These are phyloP conservation scores for Itoplectis maculator DNA, from an alignment of 2,888 invertebrate species.

Conservation along the genomic window DNA sequence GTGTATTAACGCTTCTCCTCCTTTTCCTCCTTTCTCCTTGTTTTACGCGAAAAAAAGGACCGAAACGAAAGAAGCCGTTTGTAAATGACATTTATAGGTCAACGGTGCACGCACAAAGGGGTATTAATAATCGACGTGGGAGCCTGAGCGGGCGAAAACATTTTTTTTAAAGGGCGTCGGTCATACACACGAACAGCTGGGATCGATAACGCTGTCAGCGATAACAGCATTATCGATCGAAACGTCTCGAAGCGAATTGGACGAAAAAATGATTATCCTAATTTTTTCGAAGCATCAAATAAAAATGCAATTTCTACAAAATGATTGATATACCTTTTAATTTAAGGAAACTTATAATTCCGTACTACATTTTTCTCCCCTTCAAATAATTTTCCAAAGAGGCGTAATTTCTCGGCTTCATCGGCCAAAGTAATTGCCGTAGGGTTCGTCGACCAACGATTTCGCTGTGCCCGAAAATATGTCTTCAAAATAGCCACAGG, in stretches of 20 bases:
- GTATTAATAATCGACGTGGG: not conserved
- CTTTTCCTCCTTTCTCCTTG: not conserved
- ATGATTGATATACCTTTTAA: too few relatives aligned
- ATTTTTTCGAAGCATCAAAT: too few relatives aligned
- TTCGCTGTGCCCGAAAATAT: not conserved
- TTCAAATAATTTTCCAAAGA: too few relatives aligned
- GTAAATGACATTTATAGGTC: conserved; percentile 10
- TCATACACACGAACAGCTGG: not conserved
- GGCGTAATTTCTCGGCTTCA: too few relatives aligned
- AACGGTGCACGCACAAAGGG: conserved; percentile 3
- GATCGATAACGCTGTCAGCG: too few relatives aligned
- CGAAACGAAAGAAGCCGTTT: conserved; percentile 5
- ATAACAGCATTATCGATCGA: not conserved
- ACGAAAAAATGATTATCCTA: too few relatives aligned
- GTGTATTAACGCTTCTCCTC: not conserved
- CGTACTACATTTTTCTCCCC: too few relatives aligned
- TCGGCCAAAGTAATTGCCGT: too few relatives aligned
- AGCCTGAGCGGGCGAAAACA: not conserved
- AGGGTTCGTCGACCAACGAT: too few relatives aligned
- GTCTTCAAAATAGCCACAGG: not conserved
- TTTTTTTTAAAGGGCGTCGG: not conserved
- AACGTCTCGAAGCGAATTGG: not conserved
- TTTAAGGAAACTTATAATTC: too few relatives aligned
- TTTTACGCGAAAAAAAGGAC: not conserved
- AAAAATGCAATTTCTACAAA: too few relatives aligned